A percentile compares a stretch with the other conserved stretches of the same genome.
Evolutionary conservation across 2,797 vertebrate genomes (phyloP).

Genomic region (Pagetopsis macropterus): DNA sequence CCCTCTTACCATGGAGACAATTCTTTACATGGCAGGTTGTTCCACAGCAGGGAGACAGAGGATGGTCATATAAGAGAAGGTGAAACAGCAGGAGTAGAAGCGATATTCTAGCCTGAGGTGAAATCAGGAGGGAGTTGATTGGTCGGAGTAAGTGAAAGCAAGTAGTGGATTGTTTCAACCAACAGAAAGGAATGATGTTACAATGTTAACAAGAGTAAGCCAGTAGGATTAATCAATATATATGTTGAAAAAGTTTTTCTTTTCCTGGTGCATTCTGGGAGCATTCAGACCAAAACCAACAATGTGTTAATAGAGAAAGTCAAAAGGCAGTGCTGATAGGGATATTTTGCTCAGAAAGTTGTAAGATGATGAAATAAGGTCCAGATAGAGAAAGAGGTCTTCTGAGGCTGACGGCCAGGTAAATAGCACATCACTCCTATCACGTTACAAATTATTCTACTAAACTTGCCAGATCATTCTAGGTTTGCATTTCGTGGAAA

Average conservation of each 20-base stretch:
- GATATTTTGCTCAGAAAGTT: neutral
- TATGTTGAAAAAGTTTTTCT: neutral
- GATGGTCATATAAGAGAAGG: constrained; percentile 67
- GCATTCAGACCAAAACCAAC: neutral
- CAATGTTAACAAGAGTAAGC: neutral
- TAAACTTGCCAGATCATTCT: too few relatives aligned
- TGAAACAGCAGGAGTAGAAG: constrained; percentile 67
- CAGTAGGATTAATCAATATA: neutral
- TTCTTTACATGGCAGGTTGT: constrained; percentile 63
- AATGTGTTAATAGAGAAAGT: neutral
- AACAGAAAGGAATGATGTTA: neutral
- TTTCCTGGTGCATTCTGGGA: neutral
- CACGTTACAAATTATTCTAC: neutral
- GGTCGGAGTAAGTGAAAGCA: constrained; percentile 54
- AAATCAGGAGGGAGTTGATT: constrained; percentile 49
- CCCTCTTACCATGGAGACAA: constrained; percentile 47
- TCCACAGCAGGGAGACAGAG: constrained; percentile 55
- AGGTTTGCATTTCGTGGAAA: too few relatives aligned
- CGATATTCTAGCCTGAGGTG: constrained; percentile 61
- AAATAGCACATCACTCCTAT: neutral
- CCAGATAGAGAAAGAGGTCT: neutral
- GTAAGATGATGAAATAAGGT: neutral
- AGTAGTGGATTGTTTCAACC: constrained; percentile 1
- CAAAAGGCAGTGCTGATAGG: neutral
- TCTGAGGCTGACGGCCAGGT: neutral